Percentiles rank a stretch among this genome's conserved stretches.
Evolutionary conservation across 1,140 invertebrate genomes (phyloP).

Genomic region (Idris sp.): DNA sequence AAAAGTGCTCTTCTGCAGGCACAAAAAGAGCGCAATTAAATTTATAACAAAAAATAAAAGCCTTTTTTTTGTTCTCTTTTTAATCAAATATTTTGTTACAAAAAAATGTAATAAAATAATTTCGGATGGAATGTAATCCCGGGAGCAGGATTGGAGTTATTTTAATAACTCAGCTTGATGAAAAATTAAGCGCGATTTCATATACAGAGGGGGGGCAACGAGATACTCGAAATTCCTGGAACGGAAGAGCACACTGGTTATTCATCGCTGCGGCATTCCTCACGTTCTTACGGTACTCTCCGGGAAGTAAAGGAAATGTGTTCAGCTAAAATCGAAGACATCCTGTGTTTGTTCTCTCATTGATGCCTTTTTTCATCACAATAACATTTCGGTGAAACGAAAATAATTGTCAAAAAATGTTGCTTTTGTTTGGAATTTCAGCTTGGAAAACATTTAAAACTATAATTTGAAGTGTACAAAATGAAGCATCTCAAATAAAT

Average conservation of each 20-base stretch:
- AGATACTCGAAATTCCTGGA: conserved; percentile 50
- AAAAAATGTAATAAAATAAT: too few species aligned
- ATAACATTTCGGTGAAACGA: conserved; percentile 12
- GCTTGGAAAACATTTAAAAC: too few species aligned
- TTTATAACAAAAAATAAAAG: neutral
- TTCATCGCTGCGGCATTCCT: conserved; percentile 50
- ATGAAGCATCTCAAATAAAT: too few species aligned
- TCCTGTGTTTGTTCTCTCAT: conserved; percentile 31
- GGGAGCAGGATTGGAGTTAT: too few species aligned
- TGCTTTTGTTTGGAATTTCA: too few species aligned
- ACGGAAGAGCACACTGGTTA: conserved; percentile 52
- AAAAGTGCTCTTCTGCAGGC: too few species aligned
- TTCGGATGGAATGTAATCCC: too few species aligned
- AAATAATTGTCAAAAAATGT: too few species aligned
- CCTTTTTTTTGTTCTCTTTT: too few species aligned
- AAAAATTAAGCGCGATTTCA: conserved; percentile 45
- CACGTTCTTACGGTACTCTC: conserved; percentile 40
- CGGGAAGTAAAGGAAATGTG: conserved; percentile 48
- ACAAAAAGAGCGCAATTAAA: neutral
- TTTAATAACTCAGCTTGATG: conserved; percentile 52
- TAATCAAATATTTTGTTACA: too few species aligned
- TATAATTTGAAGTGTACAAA: too few species aligned
- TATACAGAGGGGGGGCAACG: conserved; percentile 32
- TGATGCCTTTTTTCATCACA: conserved; percentile 11
- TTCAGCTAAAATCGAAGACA: conserved; percentile 34